Base-by-base conservation (phyloP, 2,888 invertebrate species). In the Epirrita christyi region DNA sequence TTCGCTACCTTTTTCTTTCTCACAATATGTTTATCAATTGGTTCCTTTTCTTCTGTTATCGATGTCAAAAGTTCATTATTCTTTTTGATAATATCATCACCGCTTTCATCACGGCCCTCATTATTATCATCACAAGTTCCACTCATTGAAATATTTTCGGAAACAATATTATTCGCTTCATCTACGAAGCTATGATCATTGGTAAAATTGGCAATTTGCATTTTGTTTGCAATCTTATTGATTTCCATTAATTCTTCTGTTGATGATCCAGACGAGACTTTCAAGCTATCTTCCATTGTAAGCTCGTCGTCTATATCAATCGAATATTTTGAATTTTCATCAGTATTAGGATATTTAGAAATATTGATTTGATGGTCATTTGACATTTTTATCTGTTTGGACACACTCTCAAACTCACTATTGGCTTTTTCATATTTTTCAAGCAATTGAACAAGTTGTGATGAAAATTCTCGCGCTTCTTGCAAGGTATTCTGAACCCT, bases 401-500 rank as follows among this genome's bases (percentile, higher is more conserved):
- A 71, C 11, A 76, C 59, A 62, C 75, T 80, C 57, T 76, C 64
- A 59, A 82, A 81, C 54, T 82, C 78, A 44, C 59, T 70, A 59
- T 85, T 85, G 11, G 80, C 84, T 55, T 69, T 79, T 70, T 86
- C 80, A 67, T 80, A 85, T 53, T 69, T 73, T 42, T 78, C 66
- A 52, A 88, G 72, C 43, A 83, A 63, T 53, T 64, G 63, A 9
- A 70, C 55, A 11, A 85, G 59, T 14, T 82, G 68, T 10, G 59
- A 46, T 47, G 83, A 76, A 68, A 77, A 80, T 6, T 55, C 63
- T 43, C 75, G 77, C 15, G 83, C 74, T 67, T 79, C 70, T 52
- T 70, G 50, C 52, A 84, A 64, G 15, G 76, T 76, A 59, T 71
- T 73, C 34, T 66, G 61, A 32, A 75, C 62, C 59, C 72, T 73